phyloP scores from a whole-genome alignment of 2,888 invertebrate genomes.

The Macrophya alboannulata region DNA sequence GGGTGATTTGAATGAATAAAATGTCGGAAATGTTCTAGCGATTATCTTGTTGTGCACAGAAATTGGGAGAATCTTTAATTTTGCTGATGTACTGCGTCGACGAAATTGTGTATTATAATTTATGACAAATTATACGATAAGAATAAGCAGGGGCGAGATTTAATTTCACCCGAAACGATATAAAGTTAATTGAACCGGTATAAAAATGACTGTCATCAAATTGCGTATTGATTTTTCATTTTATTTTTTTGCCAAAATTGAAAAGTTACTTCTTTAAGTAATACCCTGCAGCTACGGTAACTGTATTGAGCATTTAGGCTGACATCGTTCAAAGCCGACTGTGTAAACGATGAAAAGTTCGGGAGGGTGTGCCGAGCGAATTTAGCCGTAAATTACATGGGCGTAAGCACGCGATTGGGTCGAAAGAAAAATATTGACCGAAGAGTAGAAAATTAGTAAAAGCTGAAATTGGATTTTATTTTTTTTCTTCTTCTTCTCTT shows the following conservation, averaged over 20 bases:
- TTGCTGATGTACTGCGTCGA: background rate
- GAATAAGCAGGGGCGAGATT: background rate
- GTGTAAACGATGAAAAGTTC: slow-evolving; percentile 38
- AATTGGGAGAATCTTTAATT: background rate
- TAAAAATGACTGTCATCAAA: background rate
- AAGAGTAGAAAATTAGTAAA: slow-evolving; percentile 18
- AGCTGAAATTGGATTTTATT: slow-evolving; percentile 30
- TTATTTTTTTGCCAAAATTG: background rate
- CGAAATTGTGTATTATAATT: background rate
- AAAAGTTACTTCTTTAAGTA: slow-evolving; percentile 13
- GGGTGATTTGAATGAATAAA: background rate
- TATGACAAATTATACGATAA: background rate
- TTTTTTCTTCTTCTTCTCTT: background rate
- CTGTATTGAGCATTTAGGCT: slow-evolving; percentile 34
- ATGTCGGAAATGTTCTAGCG: background rate
- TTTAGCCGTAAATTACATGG: slow-evolving; percentile 30
- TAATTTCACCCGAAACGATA: background rate
- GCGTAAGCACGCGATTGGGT: slow-evolving; percentile 17
- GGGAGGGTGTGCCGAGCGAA: slow-evolving; percentile 26
- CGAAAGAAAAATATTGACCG: slow-evolving; percentile 37
- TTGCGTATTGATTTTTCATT: background rate
- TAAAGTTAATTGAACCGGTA: background rate
- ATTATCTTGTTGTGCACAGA: background rate
- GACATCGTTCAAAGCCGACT: slow-evolving; percentile 9
- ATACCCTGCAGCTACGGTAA: background rate